These are phyloP conservation scores for Euzetes globulus DNA, from an alignment of 2,888 invertebrate genomes.

Conservation along the genomic window DNA sequence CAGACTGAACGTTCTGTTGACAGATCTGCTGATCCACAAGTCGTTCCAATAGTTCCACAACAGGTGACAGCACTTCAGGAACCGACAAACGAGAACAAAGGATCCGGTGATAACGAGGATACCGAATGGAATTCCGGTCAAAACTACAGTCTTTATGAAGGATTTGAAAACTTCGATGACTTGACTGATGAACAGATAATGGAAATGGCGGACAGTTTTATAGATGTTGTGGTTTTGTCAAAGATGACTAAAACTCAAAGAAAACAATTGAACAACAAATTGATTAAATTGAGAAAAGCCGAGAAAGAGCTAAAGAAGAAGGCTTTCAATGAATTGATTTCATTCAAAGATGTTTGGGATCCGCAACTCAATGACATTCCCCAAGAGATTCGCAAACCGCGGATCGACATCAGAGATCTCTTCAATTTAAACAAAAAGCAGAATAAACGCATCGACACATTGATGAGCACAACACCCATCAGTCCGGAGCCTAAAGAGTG, in stretches of 20 bases:
- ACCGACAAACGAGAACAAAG: background rate
- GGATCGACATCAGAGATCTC: background rate
- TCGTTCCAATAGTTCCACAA: too few species aligned
- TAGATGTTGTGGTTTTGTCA: background rate
- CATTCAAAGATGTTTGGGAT: background rate
- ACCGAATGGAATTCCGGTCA: background rate
- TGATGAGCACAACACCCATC: background rate
- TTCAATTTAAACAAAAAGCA: background rate
- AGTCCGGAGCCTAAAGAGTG: background rate
- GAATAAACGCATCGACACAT: background rate
- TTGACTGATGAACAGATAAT: constrained; percentile 6
- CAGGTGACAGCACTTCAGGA: too few species aligned
- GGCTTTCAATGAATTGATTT: background rate
- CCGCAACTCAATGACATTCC: background rate
- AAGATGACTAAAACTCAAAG: background rate
- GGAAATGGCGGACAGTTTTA: constrained; percentile 18
- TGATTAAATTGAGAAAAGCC: background rate
- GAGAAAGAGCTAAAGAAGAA: background rate
- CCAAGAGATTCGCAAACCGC: constrained; percentile 4
- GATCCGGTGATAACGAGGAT: background rate
- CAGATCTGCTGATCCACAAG: too few species aligned
- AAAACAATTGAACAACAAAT: background rate
- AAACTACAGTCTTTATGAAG: background rate
- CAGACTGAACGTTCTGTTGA: background rate
- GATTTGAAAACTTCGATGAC: background rate